Base-by-base conservation (phyloP, 92 coral and sea anemone genomes). In the Paragorgia papillata region DNA sequence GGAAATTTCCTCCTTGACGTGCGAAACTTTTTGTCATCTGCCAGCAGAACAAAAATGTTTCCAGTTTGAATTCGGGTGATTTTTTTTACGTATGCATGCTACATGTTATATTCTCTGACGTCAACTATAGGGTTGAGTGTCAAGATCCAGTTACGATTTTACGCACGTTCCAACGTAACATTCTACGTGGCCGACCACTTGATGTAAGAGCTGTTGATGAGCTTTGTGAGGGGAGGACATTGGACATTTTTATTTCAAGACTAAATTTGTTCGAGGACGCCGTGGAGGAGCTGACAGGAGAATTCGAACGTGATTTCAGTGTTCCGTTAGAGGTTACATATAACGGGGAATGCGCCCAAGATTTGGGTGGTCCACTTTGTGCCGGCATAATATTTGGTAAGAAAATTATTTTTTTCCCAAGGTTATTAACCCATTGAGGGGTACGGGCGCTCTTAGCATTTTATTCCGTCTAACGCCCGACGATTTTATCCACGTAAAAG, bases 331-430 rank as follows among this genome's bases (percentile, higher is more conserved):
- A 75, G 57, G 81, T 75, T 0, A 58, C 57, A 1, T 75, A 27
- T 30, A 9, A 22, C 43, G 81, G 81, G 3, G 81, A 75, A 55
- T 28, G 31, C 26, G 81, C 81, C 0, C 81, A 75, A 59, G 81
- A 75, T 59, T 75, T 20, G 43, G 81, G 81, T n/a, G 71, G 81
- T 18, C 81, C 71, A 75, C 58, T 51, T 51, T 17, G 58, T 51
- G 58, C 58, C 21, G 58, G 58, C 21, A 51, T 51, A 51, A 17
- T 51, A 17, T 51, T 51, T 22, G 58, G 58, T 51, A 51, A 51
- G 58, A 51, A 51, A 17, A 51, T 4, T 12, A 37, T 37, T 37
- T 37, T 37, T 37, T 37, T n/a, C n/a, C n/a, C 43, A 37, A 37
- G 43, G 43, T 37, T 37, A 37, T n/a, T 37, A 37, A 37, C 43